Evolutionary conservation across 2,888 invertebrate species (phyloP).

Genomic region (Limnephilus marmoratus): DNA sequence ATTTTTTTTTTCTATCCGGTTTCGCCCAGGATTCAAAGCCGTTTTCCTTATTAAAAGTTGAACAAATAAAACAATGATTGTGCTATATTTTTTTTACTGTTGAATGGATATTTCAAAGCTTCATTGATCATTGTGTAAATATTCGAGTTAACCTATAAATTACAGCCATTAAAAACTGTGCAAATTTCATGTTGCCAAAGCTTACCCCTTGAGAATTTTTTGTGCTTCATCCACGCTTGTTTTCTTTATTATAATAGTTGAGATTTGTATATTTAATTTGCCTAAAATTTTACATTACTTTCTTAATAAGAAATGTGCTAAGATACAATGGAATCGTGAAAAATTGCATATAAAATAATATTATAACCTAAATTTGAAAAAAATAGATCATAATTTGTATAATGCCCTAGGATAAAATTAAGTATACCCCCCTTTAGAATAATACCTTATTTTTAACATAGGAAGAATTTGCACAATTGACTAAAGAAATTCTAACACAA

Average conservation of each 20-base stretch:
- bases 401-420: neutral
- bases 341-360: neutral
- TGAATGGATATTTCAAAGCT: neutral
- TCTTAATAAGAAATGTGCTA: neutral
- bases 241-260: neutral
- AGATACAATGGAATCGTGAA: neutral
- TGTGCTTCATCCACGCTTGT: too few species aligned
- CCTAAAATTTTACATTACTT: neutral
- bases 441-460: neutral
- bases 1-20: neutral
- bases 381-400: neutral
- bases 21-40: neutral
- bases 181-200: neutral
- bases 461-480: neutral
- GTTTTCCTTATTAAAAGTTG: neutral
- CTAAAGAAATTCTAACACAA: neutral
- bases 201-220: neutral
- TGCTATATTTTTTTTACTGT: neutral
- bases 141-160: neutral
- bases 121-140: neutral
- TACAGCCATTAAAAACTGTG: neutral
- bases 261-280: neutral
- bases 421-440: neutral
- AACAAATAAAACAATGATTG: neutral
- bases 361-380: neutral